Base-by-base conservation (phyloP, 2,888 invertebrate species). In the Meganola albula region DNA sequence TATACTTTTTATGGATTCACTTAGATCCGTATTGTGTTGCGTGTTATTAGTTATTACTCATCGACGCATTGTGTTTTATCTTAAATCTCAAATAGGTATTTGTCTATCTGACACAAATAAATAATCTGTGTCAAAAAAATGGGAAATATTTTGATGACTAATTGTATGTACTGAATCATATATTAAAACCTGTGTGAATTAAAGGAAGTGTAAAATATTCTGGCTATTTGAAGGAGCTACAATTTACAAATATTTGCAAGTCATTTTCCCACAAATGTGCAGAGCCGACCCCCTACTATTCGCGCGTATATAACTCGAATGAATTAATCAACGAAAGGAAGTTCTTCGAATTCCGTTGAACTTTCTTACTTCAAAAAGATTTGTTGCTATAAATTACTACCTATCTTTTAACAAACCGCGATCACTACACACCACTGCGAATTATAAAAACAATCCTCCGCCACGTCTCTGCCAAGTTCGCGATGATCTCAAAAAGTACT, bases 11-110 rank as follows among this genome's bases (percentile, higher is more conserved):
- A 68, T 71, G 54, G 60, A 63, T 63, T 58, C 65, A 59, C 50
- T 52, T 58, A 75, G 69, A 75, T 80, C 74, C 76, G 75, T 74
- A 62, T 70, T 75, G 64, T 59, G 58, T 56, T 80, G 74, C 76
- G 75, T 74, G 63, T 70, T 75, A 63, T 59, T 58, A 55, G 53
- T 63, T 62, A 51, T 65, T 65, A 71, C 66, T 70, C 63, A 63
- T 64, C 58, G 45, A 52, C 39, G 46, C 45, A 63, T 68, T 70
- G 63, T 67, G 53, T 55, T 47, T 53, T 55, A 57, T 59, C 48
- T 65, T 57, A 65, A 60, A n/a, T n/a, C n/a, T n/a, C n/a, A n/a
- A n/a, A n/a, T n/a, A n/a, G n/a, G n/a, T n/a, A n/a, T n/a, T n/a
- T n/a, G n/a, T n/a, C n/a, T n/a, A n/a, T n/a, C n/a, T n/a, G n/a